Evolutionary conservation across 2,113 vertebrate genomes (phyloP), one percentile per base, ranked within the genome.

Genomic region (Astur gentilis): DNA sequence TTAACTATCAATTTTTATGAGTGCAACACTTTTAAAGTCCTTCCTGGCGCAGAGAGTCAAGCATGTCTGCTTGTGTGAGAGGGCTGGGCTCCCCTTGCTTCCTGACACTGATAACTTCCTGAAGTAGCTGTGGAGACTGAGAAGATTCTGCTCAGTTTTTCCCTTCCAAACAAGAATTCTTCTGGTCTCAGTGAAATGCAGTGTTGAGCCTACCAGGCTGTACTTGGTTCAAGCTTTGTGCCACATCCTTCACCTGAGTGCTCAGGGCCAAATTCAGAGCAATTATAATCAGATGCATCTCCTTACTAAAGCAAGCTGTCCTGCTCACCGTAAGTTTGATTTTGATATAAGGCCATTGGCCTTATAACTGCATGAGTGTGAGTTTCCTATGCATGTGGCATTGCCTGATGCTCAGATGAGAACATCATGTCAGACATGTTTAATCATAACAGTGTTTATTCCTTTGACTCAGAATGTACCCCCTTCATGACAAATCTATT

Each of bases 381-480:
- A 78, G 67, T 95, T 96, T 95, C 84, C 86, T 91, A 67, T 83
- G 67, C 71, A 54, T 62, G 58, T 96, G 90, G 90, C 88, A 85
- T 93, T 94, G 69, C 86, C 72, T 93, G 84, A 70, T 84, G 72
- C 50, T 96, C 57, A 89, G 77, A 89, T 95, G 77, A 91, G 76
- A 94, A 61, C 65, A 89, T 90, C 72, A 42, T 65, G 34, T 88
- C 95, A 96, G 95, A 82, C 87, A 69, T 90, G 85, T 91, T 93
- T 97, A 97, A 95, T 96, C 93, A 94, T 93, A 96, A 94, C 90
- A 93, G 82, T 92, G 67, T 96, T 97, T 96, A 96, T 92, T 94
- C 40, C 77, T 80, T 95, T 96, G 95, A 89, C 65, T 95, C 38
- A 44, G 61, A 92, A 67, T 57, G 55, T 61, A 87, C 38, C 69